These are phyloP conservation scores for Callosobruchus maculatus DNA, from an alignment of 2,888 invertebrate genomes.

Conservation along the genomic window DNA sequence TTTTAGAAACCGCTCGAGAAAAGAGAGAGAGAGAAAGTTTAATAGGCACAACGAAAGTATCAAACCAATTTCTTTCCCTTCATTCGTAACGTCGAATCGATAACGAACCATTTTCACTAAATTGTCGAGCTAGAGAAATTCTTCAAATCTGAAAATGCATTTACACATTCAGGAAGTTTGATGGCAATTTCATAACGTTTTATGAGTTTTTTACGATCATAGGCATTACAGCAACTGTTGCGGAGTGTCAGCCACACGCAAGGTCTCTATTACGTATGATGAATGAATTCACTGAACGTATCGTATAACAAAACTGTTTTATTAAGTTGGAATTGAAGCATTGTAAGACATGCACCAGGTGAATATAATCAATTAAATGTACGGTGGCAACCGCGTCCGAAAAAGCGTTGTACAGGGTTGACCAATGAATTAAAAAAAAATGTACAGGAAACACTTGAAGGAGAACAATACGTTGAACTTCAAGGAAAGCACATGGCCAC, in stretches of 20 bases:
- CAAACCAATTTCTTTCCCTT: constrained; percentile 12
- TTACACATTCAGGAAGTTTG: neutral
- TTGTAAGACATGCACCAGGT: neutral
- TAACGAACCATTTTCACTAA: neutral
- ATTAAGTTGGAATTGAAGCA: neutral
- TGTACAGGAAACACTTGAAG: no score
- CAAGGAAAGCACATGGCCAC: no score
- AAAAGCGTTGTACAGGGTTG: no score
- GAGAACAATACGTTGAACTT: no score
- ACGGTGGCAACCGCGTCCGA: neutral
- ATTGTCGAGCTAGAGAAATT: constrained; percentile 2
- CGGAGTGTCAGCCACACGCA: neutral
- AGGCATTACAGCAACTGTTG: neutral
- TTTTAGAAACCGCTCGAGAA: constrained; percentile 18
- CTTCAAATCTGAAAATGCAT: neutral
- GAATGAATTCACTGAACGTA: neutral
- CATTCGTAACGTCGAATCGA: neutral
- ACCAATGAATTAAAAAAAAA: no score
- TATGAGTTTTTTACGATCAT: neutral
- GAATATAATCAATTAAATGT: neutral
- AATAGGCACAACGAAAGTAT: constrained; percentile 16
- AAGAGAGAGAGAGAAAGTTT: constrained; percentile 19
- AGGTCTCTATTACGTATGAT: neutral
- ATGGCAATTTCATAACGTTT: neutral
- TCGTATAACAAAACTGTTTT: neutral